A percentile compares a stretch with the other conserved stretches of the same genome.
These are phyloP conservation scores for Plodia interpunctella DNA, from an alignment of 1,140 invertebrate species.

Conservation along the genomic window DNA sequence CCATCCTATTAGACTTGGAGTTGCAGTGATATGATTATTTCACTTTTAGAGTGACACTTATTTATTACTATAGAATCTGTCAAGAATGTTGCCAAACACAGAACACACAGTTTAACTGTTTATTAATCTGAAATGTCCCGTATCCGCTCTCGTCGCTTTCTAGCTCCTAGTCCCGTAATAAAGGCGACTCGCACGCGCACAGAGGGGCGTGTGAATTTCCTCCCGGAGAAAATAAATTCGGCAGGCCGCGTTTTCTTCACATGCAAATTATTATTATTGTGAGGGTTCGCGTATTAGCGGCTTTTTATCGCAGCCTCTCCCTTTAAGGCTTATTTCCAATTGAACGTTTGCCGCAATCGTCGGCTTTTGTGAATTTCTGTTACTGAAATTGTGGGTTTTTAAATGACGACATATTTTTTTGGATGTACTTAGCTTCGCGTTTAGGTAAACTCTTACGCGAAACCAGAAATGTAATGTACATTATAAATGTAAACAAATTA, in stretches of 20 bases:
- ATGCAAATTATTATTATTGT: slow-evolving; percentile 45
- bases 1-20: too few species aligned
- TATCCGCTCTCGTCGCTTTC: not conserved
- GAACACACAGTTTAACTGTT: too few species aligned
- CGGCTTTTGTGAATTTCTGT: not conserved
- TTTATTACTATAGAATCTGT: too few species aligned
- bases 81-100: too few species aligned
- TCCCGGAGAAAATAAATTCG: slow-evolving; percentile 28
- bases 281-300: slow-evolving; percentile 33
- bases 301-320: slow-evolving; percentile 27
- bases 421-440: too few species aligned
- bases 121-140: not conserved
- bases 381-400: not conserved
- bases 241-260: slow-evolving; percentile 31
- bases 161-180: slow-evolving; percentile 9
- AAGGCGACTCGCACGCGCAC: slow-evolving; percentile 14
- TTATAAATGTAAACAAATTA: too few species aligned
- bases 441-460: too few species aligned
- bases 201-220: slow-evolving; percentile 28
- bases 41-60: too few species aligned
- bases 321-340: slow-evolving; percentile 19
- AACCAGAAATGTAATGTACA: too few species aligned
- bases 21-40: too few species aligned
- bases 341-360: not conserved
- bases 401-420: too few species aligned